A percentile compares a stretch with the other conserved stretches of the same genome.
These are phyloP conservation scores for Anthophora plumipes DNA, from an alignment of 2,888 invertebrate genomes.

Conservation along the genomic window DNA sequence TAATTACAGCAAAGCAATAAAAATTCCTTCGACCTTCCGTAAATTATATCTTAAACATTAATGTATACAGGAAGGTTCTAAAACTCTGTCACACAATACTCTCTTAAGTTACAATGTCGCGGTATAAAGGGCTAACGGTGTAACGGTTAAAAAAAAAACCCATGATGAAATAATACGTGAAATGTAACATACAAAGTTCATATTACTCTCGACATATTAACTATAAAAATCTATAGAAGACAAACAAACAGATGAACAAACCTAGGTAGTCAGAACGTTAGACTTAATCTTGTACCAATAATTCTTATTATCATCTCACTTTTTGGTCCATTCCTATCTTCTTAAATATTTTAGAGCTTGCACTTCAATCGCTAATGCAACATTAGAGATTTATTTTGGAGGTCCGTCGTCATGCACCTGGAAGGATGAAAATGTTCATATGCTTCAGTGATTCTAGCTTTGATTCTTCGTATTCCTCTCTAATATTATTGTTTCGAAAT, in stretches of 20 bases:
- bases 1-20: not conserved
- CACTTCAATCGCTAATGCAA: conserved; percentile 50
- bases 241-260: conserved; percentile 25
- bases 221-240: conserved; percentile 14
- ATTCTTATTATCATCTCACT: conserved; percentile 18
- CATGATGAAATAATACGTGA: not conserved
- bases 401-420: conserved; percentile 32
- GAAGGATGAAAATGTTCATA: conserved; percentile 36
- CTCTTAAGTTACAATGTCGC: not conserved
- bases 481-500: conserved; percentile 1
- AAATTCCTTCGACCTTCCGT: not conserved
- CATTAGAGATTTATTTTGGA: conserved; percentile 35
- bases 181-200: conserved; percentile 1
- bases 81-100: conserved; percentile 14
- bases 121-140: not conserved
- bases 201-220: not conserved
- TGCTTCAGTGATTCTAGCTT: conserved; percentile 11
- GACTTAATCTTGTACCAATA: conserved; percentile 35
- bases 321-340: conserved; percentile 72
- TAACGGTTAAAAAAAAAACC: conserved; percentile 13
- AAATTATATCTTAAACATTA: not conserved
- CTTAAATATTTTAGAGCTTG: conserved; percentile 64
- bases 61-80: conserved; percentile 2
- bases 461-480: not conserved
- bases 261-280: conserved; percentile 1